phyloP scores from a whole-genome alignment of 1,140 invertebrate species.

The Heliothis subflexa region DNA sequence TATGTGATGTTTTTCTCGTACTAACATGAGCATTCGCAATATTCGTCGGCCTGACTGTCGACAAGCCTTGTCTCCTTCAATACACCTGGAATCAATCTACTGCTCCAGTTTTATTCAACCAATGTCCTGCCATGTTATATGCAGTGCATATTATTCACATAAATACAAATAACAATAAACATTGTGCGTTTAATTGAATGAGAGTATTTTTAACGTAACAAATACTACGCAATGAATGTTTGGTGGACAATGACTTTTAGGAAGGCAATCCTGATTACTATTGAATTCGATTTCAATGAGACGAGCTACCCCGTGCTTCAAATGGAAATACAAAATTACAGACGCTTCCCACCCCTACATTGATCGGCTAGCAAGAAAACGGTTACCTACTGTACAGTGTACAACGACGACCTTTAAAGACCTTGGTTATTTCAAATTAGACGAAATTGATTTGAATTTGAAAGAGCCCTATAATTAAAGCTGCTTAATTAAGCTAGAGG shows the following conservation, averaged over 20 bases:
- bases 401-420: too few relatives aligned
- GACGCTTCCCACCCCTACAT: too few relatives aligned
- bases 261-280: neutral
- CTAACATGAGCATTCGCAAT: too few relatives aligned
- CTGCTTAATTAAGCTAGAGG: too few relatives aligned
- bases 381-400: too few relatives aligned
- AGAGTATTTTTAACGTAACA: constrained; percentile 3
- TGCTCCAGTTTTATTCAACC: constrained; percentile 14
- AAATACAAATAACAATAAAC: neutral
- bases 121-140: neutral
- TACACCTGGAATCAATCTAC: neutral
- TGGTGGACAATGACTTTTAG: neutral
- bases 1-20: too few relatives aligned
- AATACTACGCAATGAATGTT: neutral
- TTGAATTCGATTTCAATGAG: neutral
- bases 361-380: too few relatives aligned
- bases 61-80: neutral
- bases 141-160: constrained; percentile 7
- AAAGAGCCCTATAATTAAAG: too few relatives aligned
- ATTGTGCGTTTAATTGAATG: neutral
- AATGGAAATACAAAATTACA: too few relatives aligned
- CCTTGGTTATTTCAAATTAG: too few relatives aligned
- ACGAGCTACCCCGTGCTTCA: neutral
- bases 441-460: too few relatives aligned
- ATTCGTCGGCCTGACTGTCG: too few relatives aligned